Percentiles rank a stretch among this genome's conserved stretches.
phyloP scores from a whole-genome alignment of 2,888 invertebrate genomes.

The Epinotia nisella region DNA sequence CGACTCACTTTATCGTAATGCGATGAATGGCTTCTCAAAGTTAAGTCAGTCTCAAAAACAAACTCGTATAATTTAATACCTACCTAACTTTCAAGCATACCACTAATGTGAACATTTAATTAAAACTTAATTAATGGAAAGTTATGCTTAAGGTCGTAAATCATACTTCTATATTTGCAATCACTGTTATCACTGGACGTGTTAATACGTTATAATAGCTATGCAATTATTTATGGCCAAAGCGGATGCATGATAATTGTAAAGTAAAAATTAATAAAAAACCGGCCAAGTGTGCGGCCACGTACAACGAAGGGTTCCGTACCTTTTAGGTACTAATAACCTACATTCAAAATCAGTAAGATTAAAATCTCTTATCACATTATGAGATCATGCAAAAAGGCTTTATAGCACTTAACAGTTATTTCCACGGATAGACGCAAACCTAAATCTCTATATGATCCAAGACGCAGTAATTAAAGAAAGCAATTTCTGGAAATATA shows the following conservation, averaged over 20 bases:
- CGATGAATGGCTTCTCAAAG: neutral
- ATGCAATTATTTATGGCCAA: neutral
- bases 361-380: too few relatives aligned
- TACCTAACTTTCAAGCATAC: neutral
- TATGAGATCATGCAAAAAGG: too few relatives aligned
- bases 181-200: neutral
- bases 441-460: too few relatives aligned
- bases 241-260: neutral
- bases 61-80: neutral
- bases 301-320: too few relatives aligned
- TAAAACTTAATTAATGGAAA: slow-evolving; percentile 14
- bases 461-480: too few relatives aligned
- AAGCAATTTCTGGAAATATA: too few relatives aligned
- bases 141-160: slow-evolving; percentile 18
- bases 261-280: neutral
- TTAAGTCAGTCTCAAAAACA: neutral
- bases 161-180: slow-evolving; percentile 1
- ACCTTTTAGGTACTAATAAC: too few relatives aligned
- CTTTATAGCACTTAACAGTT: too few relatives aligned
- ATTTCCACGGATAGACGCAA: too few relatives aligned
- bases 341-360: too few relatives aligned
- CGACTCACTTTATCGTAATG: neutral
- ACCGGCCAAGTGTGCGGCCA: neutral
- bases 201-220: neutral
- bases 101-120: slow-evolving; percentile 19